Percentiles rank a stretch among this genome's conserved stretches.
These are phyloP conservation scores for Catocala nupta DNA, from an alignment of 2,888 invertebrate genomes.

Conservation along the genomic window DNA sequence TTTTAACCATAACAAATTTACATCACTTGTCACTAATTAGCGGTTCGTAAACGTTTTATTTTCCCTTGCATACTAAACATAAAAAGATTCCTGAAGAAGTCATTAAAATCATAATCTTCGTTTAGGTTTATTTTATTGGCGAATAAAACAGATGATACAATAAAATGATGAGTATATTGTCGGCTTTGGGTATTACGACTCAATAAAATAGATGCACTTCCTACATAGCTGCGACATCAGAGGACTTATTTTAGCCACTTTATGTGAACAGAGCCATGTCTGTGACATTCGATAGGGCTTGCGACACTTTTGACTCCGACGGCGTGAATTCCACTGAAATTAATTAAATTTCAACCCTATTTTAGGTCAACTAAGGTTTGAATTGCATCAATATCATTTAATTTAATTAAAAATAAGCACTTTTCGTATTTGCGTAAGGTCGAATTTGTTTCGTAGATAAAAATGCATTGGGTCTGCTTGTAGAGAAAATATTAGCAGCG, in stretches of 20 bases:
- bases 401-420: slow-evolving; percentile 63
- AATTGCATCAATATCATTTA: slow-evolving; percentile 26
- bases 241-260: slow-evolving; percentile 79
- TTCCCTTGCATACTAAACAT: background rate
- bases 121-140: slow-evolving; percentile 25
- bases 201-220: slow-evolving; percentile 70
- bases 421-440: slow-evolving; percentile 59
- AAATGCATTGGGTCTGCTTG: slow-evolving; percentile 52
- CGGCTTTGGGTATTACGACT: slow-evolving; percentile 59
- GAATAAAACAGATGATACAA: slow-evolving; percentile 38
- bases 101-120: slow-evolving; percentile 18
- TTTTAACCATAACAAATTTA: too few relatives aligned
- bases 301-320: slow-evolving; percentile 68
- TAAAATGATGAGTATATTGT: slow-evolving; percentile 61
- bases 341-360: slow-evolving; percentile 58
- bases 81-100: background rate
- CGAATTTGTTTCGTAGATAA: slow-evolving; percentile 58
- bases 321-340: slow-evolving; percentile 26
- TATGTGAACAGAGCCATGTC: slow-evolving; percentile 70
- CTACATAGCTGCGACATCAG: slow-evolving; percentile 69
- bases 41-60: too few relatives aligned
- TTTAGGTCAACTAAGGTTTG: slow-evolving; percentile 41
- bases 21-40: too few relatives aligned
- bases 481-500: slow-evolving; percentile 66
- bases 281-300: slow-evolving; percentile 77